Base-by-base conservation (phyloP, 2,797 vertebrate species). In the Acropternis orthonyx region DNA sequence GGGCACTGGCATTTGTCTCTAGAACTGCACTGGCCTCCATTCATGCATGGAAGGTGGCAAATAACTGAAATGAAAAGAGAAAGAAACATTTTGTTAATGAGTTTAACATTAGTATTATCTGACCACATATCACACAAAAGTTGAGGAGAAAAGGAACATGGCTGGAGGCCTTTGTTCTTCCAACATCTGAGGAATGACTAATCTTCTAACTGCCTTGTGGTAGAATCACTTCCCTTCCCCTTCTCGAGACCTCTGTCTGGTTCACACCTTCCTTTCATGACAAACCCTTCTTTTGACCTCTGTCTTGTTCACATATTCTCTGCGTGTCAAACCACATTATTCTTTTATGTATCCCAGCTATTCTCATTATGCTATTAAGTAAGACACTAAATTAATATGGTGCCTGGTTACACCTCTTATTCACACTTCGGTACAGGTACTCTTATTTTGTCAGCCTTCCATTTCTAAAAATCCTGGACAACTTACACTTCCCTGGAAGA, bases 1-100 rank as follows among this genome's bases (percentile, higher is more conserved):
- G 99, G 99, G 89, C 99, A 99, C 69, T 99, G 99, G 96, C 99
- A 99, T 96, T 99, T 99, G 97, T 99, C 99, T 97, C 99, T 98
- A 89, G 99, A 97, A 63, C 98, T 99, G 97, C 99, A 99, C 89
- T 99, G 99, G 58, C 99, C 99, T 27, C 99, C 99, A 93, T 99
- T 99, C 96, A 99, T 99, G 93, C 99, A 99, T 6, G 99, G 99
- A 93, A 99, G 98, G 79, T 99, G 99, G 96, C 99, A 99, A 96
- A 99, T 99, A 86, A 99, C 99, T 99, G 97, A 95, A 97, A 97
- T 12, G 24, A 54, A 97, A 88, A 95, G 76, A 73, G 51, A 86
- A 78, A 95, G 61, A 93, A 88, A 95, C 41, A 76, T 6, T 9
- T 44, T 37, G 61, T 97, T 92, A 96, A 61, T 85, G 43, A 83